These are phyloP conservation scores for Nemopilema nomurai DNA, from an alignment of 30 jellyfish, hydroid and myxozoan species.

Conservation along the genomic window DNA sequence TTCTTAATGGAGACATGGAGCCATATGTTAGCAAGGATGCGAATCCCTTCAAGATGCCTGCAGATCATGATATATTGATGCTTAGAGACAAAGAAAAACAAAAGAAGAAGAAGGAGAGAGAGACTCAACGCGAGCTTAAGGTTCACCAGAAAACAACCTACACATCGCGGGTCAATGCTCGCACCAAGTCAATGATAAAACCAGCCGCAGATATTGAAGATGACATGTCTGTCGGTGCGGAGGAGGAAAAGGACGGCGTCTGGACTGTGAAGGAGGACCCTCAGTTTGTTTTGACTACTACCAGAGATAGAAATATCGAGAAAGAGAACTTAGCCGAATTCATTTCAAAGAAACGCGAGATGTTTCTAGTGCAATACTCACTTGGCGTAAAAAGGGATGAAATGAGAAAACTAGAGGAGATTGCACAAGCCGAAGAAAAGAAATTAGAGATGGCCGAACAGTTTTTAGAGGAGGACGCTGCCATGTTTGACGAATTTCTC, in stretches of 20 bases:
- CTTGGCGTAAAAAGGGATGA: slow-evolving; percentile 98
- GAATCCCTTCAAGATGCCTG: slow-evolving; percentile 95
- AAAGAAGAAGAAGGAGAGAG: slow-evolving; percentile 85
- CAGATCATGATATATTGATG: slow-evolving; percentile 83
- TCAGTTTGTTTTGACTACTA: slow-evolving; percentile 90
- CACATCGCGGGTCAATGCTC: slow-evolving; percentile 93
- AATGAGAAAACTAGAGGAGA: slow-evolving; percentile 95
- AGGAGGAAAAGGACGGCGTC: slow-evolving; percentile 65
- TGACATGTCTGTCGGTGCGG: slow-evolving; percentile 66
- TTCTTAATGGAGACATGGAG: slow-evolving; percentile 4
- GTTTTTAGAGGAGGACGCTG: slow-evolving; percentile 96
- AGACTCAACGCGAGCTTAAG: slow-evolving; percentile 73
- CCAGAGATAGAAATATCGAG: slow-evolving; percentile 92
- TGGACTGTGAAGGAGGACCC: slow-evolving; percentile 94
- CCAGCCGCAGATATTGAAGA: slow-evolving; percentile 99
- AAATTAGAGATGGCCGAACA: slow-evolving; percentile 95
- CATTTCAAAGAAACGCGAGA: slow-evolving; percentile 95
- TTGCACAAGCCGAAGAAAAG: slow-evolving; percentile 97
- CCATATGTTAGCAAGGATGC: slow-evolving; percentile 33
- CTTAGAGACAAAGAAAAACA: slow-evolving; percentile 93
- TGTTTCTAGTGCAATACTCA: slow-evolving; percentile 95
- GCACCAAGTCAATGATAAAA: slow-evolving; percentile 92
- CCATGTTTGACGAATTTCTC: slow-evolving; percentile 97
- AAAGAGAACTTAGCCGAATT: slow-evolving; percentile 90
- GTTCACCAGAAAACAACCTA: slow-evolving; percentile 93